phyloP scores from a whole-genome alignment of 2,797 vertebrate genomes.

The Helarctos malayanus region DNA sequence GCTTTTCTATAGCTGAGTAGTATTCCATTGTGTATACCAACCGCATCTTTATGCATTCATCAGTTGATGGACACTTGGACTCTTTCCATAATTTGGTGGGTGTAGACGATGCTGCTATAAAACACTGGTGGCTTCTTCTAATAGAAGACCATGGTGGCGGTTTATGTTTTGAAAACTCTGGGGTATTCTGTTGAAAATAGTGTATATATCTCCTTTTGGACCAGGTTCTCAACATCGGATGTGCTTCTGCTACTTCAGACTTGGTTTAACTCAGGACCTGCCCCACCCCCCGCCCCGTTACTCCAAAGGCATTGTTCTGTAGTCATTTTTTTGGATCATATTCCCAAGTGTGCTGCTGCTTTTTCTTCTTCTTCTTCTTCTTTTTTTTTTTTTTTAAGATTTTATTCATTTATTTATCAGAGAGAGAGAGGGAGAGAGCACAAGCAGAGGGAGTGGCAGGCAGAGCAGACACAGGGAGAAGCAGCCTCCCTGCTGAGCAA shows the following conservation, averaged over 20 bases:
- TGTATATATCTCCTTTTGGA: neutral
- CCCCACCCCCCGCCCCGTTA: rapidly evolving
- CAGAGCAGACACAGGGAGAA: no score
- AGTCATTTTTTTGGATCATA: neutral
- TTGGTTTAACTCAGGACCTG: neutral
- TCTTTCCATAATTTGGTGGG: neutral
- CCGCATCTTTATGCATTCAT: neutral
- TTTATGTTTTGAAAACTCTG: neutral
- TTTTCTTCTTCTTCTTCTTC: no score
- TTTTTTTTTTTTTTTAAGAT: no score
- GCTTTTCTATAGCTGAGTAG: neutral
- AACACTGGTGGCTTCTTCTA: neutral
- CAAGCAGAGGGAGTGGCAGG: no score
- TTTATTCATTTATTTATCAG: no score
- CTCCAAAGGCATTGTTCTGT: neutral
- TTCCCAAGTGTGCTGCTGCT: neutral
- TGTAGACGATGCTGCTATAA: neutral
- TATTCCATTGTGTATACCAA: neutral
- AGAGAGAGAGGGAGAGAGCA: no score
- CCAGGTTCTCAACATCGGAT: neutral
- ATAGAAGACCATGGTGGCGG: neutral
- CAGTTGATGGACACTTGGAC: neutral
- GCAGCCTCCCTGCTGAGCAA: no score
- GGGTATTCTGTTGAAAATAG: neutral
- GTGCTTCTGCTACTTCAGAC: neutral